A percentile compares a stretch with the other conserved stretches of the same genome.
phyloP scores from a whole-genome alignment of 1,140 invertebrate genomes.

The Popillia japonica region DNA sequence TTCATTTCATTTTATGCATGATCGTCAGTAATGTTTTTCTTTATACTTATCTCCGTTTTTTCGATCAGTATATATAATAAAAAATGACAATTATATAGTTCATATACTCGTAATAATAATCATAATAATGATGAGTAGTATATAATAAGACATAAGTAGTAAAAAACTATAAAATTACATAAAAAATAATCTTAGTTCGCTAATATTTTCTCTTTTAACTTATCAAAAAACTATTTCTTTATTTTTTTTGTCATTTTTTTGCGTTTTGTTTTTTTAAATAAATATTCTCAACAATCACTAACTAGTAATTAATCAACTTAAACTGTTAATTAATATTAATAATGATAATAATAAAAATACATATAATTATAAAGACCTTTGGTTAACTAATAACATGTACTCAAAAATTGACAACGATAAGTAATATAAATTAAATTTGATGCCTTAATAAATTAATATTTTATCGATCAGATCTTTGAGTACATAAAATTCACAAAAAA shows the following conservation, averaged over 20 bases:
- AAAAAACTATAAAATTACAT: constrained; percentile 58
- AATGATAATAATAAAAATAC: constrained; percentile 35
- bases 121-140: constrained; percentile 16
- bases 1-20: neutral
- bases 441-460: neutral
- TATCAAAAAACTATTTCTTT: constrained; percentile 46
- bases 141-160: constrained; percentile 14
- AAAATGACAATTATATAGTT: constrained; percentile 17
- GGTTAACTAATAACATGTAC: constrained; percentile 48
- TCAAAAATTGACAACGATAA: neutral
- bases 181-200: constrained; percentile 52
- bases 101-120: neutral
- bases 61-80: constrained; percentile 3
- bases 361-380: constrained; percentile 51
- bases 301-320: constrained; percentile 26
- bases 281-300: constrained; percentile 26
- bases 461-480: neutral
- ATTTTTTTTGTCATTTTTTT: constrained; percentile 20
- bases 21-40: neutral
- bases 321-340: constrained; percentile 29
- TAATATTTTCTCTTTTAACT: constrained; percentile 44
- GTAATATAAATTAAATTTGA: neutral
- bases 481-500: neutral
- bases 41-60: neutral
- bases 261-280: constrained; percentile 17